Conservation (phyloP, 2,888 invertebrate genomes). For the Drymonia ruficornis region DNA sequence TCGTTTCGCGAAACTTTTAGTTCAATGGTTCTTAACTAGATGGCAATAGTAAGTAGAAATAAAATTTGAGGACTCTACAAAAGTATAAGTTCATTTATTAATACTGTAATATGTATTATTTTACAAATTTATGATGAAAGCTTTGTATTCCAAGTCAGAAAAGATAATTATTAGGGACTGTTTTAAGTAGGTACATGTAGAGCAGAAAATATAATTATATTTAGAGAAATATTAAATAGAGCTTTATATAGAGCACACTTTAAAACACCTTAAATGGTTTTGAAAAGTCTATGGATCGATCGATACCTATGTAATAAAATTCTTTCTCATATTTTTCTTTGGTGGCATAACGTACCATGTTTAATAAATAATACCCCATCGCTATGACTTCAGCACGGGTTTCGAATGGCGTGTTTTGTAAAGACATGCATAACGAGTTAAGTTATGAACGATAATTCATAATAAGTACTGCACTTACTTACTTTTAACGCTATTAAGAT, state of each 20-base stretch:
- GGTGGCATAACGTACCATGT: background rate
- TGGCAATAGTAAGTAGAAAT: constrained; percentile 44
- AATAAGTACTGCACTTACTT: background rate
- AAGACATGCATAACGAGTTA: background rate
- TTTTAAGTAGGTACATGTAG: too few species aligned
- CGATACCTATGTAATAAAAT: background rate
- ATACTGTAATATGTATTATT: too few species aligned
- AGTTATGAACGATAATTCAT: constrained; percentile 4
- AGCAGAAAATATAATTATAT: too few species aligned
- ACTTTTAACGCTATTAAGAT: too few species aligned
- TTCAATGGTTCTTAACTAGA: constrained; percentile 45
- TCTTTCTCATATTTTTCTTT: background rate
- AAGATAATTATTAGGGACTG: too few species aligned
- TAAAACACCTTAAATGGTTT: background rate
- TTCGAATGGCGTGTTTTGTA: constrained; percentile 6
- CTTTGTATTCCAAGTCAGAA: too few species aligned
- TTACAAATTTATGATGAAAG: too few species aligned
- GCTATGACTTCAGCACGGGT: constrained; percentile 6
- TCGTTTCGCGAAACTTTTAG: constrained; percentile 39
- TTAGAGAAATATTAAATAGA: too few species aligned
- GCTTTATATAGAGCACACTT: too few species aligned
- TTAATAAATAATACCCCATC: constrained; percentile 3
- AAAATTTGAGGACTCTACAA: too few species aligned
- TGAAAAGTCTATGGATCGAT: background rate
- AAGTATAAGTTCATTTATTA: too few species aligned